These are phyloP conservation scores for Heteronetta atricapilla DNA, from an alignment of 2,113 vertebrate species.

Conservation along the genomic window DNA sequence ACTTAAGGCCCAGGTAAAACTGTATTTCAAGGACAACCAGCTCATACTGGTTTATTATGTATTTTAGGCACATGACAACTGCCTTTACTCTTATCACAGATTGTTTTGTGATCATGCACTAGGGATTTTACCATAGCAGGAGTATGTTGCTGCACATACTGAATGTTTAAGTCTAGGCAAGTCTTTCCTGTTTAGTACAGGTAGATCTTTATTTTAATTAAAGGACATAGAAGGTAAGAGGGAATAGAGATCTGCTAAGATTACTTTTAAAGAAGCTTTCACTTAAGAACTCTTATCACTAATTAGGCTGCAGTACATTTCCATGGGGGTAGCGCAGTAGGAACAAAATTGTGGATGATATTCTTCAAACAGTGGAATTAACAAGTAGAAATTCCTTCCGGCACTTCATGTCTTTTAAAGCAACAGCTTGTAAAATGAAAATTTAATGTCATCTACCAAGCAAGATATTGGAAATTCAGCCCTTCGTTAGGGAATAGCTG, in stretches of 20 bases:
- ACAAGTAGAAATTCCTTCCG: background rate
- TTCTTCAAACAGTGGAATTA: background rate
- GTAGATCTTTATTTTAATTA: constrained; percentile 57
- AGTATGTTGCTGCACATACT: background rate
- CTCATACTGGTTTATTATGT: background rate
- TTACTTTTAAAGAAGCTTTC: constrained; percentile 59
- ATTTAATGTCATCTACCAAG: background rate
- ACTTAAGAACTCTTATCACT: constrained; percentile 39
- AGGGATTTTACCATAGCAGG: background rate
- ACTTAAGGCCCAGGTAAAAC: background rate
- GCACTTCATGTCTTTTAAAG: background rate
- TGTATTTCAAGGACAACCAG: background rate
- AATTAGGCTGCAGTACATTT: constrained; percentile 10
- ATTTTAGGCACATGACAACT: background rate
- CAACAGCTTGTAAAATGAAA: background rate
- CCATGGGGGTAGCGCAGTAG: background rate
- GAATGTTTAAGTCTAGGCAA: background rate
- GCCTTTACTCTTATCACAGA: background rate
- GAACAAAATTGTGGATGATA: background rate
- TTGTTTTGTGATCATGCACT: background rate
- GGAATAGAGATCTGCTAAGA: constrained; percentile 32
- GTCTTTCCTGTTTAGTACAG: background rate
- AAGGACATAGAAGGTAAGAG: constrained; percentile 23
- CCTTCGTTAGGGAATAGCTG: background rate
- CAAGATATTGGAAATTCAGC: background rate